Base-by-base conservation (phyloP, 2,113 vertebrate species). In the Nanorana parkeri region DNA sequence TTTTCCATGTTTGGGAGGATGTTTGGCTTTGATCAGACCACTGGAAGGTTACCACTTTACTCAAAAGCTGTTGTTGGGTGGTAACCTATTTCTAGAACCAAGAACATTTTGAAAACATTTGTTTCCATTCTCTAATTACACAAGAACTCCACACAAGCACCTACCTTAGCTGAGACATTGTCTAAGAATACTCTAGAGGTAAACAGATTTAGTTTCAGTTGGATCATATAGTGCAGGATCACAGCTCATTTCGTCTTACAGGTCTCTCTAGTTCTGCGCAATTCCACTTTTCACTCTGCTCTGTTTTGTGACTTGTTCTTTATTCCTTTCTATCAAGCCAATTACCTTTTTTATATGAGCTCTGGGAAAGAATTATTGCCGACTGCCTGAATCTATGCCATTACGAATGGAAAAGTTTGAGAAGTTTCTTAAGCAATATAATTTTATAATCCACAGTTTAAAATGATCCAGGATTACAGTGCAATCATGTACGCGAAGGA, bases 341-440 rank as follows among this genome's bases (percentile, higher is more conserved):
- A 24, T 63, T 23, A 63, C 60, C 60, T 63, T 63, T 47, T 63
- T 63, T 63, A 63, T 23, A 24, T 24, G 60, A 63, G 60, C 60
- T 24, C 3, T 63, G 21, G 60, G 60, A 47, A 47, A 47, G 41
- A 24, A 63, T 63, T 63, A 63, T 11, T 24, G 60, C 23, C 7
- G 60, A 63, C 1, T 24, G 60, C 26, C 21, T 16, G 24, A 21
- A 26, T 23, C 60, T 63, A 23, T 63, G 60, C 60, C 8, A 11
- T 63, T 63, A 67, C 29, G 5, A 41, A 19, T 41, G 29, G 17
- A 67, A 67, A 41, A 67, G 29, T 67, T 67, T 41, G 19, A 20
- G n/a, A 67, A 41, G 36, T 19, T 67, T 67, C 29, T 63, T 21
- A 63, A 24, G 60, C 60, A 23, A 16, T 63, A 63, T 63, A 63